Percentiles rank a stretch among this genome's conserved stretches.
These are phyloP conservation scores for Pseudochirops cupreus DNA, from an alignment of 2,797 vertebrate species.

Conservation along the genomic window DNA sequence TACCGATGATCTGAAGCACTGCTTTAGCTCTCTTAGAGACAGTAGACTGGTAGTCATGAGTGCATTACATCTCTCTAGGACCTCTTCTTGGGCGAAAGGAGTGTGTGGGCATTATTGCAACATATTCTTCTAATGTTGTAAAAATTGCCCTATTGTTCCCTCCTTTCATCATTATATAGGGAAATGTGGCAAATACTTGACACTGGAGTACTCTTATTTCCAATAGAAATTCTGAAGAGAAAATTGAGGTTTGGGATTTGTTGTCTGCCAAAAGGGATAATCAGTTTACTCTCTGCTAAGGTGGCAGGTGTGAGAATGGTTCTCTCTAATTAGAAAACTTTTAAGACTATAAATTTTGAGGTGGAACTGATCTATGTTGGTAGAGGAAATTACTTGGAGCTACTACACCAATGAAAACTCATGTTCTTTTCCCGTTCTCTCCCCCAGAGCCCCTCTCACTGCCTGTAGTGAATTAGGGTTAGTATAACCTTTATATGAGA, in stretches of 20 bases:
- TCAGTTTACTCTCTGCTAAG: neutral
- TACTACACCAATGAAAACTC: neutral
- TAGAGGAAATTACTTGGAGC: neutral
- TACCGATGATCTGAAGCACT: neutral
- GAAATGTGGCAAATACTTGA: slow-evolving; percentile 8
- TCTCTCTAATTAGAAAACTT: neutral
- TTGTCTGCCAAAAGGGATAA: neutral
- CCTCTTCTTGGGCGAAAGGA: neutral
- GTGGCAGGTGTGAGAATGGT: neutral
- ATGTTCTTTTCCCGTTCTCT: neutral
- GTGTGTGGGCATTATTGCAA: neutral
- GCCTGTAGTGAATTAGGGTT: neutral
- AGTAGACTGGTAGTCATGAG: neutral
- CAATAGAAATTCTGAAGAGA: neutral
- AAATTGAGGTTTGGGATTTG: slow-evolving; percentile 1
- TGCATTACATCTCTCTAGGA: neutral
- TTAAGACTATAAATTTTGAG: neutral
- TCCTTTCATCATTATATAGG: neutral
- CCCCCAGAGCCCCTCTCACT: fast-evolving
- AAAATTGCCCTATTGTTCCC: neutral
- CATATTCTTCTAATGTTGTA: neutral
- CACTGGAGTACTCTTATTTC: neutral
- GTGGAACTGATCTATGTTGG: neutral
- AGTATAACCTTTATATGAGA: neutral
- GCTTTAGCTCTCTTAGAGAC: neutral